A percentile compares a stretch with the other conserved stretches of the same genome.
These are phyloP conservation scores for Sarotherodon lohbergeri DNA, from an alignment of 2,113 vertebrate species.

Conservation along the genomic window DNA sequence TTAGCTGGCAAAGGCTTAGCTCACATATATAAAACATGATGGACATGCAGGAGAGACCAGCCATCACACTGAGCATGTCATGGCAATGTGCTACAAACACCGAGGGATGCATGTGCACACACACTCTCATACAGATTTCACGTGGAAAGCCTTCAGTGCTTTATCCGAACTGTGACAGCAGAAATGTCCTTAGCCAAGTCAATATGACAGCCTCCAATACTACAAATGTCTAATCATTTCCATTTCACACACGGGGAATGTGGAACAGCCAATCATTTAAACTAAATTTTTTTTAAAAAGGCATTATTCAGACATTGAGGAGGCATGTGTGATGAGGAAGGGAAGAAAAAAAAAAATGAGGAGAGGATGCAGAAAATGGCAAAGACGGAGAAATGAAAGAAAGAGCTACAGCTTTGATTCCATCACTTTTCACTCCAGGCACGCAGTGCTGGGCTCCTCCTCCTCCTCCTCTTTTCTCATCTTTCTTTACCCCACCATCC, in stretches of 20 bases:
- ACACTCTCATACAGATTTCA: not conserved
- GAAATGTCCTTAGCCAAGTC: not conserved
- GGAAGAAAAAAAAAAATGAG: not conserved
- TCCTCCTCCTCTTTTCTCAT: not conserved
- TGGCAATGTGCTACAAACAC: not conserved
- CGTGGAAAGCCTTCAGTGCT: not conserved
- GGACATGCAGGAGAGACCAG: slow-evolving; percentile 16
- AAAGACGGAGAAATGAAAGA: not conserved
- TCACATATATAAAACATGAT: slow-evolving; percentile 61
- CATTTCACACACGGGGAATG: not conserved
- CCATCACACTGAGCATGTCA: slow-evolving; percentile 8
- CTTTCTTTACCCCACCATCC: not conserved
- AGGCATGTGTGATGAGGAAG: not conserved
- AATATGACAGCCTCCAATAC: not conserved
- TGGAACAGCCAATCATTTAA: not conserved
- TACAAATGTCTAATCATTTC: not conserved
- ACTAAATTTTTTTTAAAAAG: not conserved
- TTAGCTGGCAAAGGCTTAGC: slow-evolving; percentile 48
- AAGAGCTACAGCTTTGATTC: slow-evolving; percentile 35
- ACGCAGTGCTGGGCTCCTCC: slow-evolving; percentile 11
- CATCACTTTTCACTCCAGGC: slow-evolving; percentile 45
- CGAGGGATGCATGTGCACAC: not conserved
- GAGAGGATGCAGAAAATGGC: not conserved
- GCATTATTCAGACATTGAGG: not conserved
- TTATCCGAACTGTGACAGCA: not conserved